These are phyloP conservation scores for Phania funesta DNA, from an alignment of 2,888 invertebrate species.

Conservation along the genomic window DNA sequence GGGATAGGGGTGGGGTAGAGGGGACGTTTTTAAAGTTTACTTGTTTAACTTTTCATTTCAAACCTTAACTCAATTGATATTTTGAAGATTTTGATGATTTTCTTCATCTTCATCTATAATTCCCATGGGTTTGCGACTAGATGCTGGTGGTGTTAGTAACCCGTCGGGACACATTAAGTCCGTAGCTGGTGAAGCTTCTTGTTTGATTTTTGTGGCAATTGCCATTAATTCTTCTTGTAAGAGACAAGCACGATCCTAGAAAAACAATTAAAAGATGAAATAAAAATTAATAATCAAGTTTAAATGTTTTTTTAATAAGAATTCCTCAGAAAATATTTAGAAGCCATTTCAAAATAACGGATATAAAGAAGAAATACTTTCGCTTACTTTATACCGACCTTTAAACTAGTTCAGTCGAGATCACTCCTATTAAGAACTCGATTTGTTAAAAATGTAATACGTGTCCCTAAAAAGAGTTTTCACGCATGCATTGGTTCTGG, in stretches of 20 bases:
- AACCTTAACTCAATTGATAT: constrained; percentile 25
- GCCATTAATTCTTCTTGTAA: constrained; percentile 74
- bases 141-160: constrained; percentile 79
- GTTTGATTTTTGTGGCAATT: constrained; percentile 73
- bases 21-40: constrained; percentile 20
- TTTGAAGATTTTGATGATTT: constrained; percentile 54
- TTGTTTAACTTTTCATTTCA: constrained; percentile 14
- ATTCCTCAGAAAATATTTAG: no score
- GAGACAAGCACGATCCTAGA: constrained; percentile 77
- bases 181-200: constrained; percentile 79
- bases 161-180: constrained; percentile 77
- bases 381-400: no score
- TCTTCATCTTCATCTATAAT: constrained; percentile 66
- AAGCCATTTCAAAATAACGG: no score
- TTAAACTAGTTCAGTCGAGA: no score
- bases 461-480: no score
- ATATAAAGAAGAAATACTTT: no score
- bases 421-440: no score
- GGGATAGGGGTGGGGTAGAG: not conserved
- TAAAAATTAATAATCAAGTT: not conserved
- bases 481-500: no score
- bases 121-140: constrained; percentile 78
- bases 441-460: no score
- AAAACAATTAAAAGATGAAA: constrained; percentile 1
- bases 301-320: no score